Evolutionary conservation across 2,797 vertebrate species (phyloP).

Genomic region (Pogoniulus pusillus): DNA sequence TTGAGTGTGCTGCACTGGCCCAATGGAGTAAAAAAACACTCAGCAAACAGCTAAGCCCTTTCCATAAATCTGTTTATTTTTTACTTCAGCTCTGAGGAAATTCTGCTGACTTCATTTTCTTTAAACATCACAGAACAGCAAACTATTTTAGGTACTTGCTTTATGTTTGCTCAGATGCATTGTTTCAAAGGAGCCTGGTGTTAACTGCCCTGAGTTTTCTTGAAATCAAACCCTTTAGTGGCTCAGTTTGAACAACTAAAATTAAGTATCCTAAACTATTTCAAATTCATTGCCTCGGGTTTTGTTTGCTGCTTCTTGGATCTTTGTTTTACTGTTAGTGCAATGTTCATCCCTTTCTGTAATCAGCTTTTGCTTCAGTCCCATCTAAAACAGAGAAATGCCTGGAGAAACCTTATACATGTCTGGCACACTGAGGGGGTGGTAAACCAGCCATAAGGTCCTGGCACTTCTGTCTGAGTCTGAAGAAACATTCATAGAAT

Average conservation of each 20-base stretch:
- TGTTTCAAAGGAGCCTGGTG: not conserved
- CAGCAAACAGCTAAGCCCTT: not conserved
- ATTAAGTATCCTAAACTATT: not conserved
- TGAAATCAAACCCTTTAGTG: not conserved
- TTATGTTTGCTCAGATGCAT: not conserved
- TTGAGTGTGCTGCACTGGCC: not conserved
- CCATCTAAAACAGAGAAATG: not conserved
- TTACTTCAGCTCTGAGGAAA: not conserved
- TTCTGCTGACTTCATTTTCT: not conserved
- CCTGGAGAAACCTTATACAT: not conserved
- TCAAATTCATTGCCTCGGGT: not conserved
- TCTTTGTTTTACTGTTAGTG: not conserved
- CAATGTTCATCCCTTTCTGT: not conserved
- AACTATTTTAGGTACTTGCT: not conserved
- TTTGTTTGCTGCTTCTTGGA: not conserved
- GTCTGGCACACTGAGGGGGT: not conserved
- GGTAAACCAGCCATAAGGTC: not conserved
- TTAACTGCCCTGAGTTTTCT: not conserved
- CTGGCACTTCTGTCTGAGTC: not conserved
- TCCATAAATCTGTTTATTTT: not conserved
- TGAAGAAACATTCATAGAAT: no score
- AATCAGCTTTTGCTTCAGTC: not conserved
- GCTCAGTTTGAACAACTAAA: not conserved
- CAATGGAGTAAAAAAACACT: not conserved
- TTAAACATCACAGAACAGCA: not conserved